These are phyloP conservation scores for roundworm (Caenorhabditis elegans) DNA, from an alignment of 1,140 invertebrate genomes.

Conservation along the genomic window WBcel235 BX284606.5:7911001-7911500, in stretches of 20 bases:
- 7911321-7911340: background rate
- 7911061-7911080: background rate
- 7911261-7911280: background rate
- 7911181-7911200: background rate
- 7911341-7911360: background rate
- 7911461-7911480: too few relatives aligned
- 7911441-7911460: too few relatives aligned
- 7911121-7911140: constrained; percentile 1
- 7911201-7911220: background rate
- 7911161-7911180: background rate
- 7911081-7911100: background rate
- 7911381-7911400: too few relatives aligned
- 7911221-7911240: constrained; percentile 2
- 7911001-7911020: background rate
- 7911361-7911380: background rate
- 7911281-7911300: background rate
- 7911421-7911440: too few relatives aligned
- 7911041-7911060: background rate
- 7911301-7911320: background rate
- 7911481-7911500: too few relatives aligned
- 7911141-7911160: background rate
- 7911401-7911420: too few relatives aligned
- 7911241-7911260: background rate
- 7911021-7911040: background rate
- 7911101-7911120: background rate